Base-by-base conservation (phyloP, 1,140 invertebrate genomes). In the Aphaenogaster floridana region DNA sequence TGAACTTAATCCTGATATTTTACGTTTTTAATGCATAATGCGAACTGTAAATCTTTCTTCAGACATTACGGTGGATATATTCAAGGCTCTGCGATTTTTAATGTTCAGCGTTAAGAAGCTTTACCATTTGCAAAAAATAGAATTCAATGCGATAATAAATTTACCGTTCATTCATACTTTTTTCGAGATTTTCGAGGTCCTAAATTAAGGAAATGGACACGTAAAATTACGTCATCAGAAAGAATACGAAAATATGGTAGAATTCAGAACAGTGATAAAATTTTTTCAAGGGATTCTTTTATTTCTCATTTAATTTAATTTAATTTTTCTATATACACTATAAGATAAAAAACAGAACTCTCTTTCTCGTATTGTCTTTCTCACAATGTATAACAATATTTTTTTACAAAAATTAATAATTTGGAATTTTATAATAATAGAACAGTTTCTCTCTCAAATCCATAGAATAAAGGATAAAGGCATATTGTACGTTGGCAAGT, bases 101-200 rank as follows among this genome's bases (percentile, higher is more conserved):
- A 71, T 54, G 50, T 28, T 34, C 59, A 34, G 21, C 42, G 5
- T 61, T 52, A 52, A 52, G n/a, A 66, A 52, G 21, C 28, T 28
- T 28, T 28, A n/a, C 11, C n/a, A 48, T 66, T 66, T 34, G 63
- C 63, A 4, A 54, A 69, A 57, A 81, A 71, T 81, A 48, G 45
- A 80, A 17, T 28, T 63, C 50, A 36, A 71, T 42, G 48, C 21
- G 63, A 69, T n/a, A 68, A 57, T 81, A 81, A 71, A 81, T 81
- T 45, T 79, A 3, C 5, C 8, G 48, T 11, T 13, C 7, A 8
- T 68, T 28, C 17, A 21, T 63, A 39, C 2, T 7, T 17, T 9
- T 42, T 39, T 69, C 48, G 8, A 13, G 13, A 34, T 80, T 28
- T 69, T 4, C 13, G 61, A n/a, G 36, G 9, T 54, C 9, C 34